These are phyloP conservation scores for Sycobia sp. DNA, from an alignment of 1,140 invertebrate species.

Conservation along the genomic window DNA sequence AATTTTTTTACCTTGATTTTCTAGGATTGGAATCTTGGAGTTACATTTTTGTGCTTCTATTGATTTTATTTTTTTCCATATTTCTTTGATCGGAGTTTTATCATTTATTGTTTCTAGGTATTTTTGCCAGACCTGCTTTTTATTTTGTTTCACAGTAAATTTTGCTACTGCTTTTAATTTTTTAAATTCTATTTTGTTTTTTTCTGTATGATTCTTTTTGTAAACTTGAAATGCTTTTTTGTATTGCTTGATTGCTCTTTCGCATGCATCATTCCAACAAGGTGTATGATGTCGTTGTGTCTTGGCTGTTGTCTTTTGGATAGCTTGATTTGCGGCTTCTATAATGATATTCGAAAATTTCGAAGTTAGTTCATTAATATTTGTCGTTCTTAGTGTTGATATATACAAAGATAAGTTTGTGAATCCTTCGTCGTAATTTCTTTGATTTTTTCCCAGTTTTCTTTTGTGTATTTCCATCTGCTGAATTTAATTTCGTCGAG, in stretches of 20 bases:
- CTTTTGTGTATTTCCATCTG: conserved; percentile 1
- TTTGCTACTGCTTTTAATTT: too few species aligned
- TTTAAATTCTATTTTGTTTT: too few species aligned
- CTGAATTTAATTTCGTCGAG: not conserved
- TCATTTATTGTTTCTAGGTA: too few species aligned
- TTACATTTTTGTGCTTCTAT: not conserved
- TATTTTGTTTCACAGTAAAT: too few species aligned
- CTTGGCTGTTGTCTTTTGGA: not conserved
- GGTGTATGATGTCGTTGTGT: not conserved
- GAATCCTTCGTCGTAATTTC: not conserved
- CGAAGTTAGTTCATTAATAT: too few species aligned
- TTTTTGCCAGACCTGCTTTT: conserved; percentile 15
- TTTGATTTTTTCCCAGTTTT: not conserved
- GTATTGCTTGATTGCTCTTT: too few species aligned
- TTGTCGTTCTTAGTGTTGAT: not conserved
- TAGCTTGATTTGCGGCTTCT: not conserved
- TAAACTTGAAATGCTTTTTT: not conserved
- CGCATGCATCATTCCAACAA: not conserved
- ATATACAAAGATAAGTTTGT: too few species aligned
- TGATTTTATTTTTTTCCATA: too few species aligned
- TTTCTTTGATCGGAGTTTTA: too few species aligned
- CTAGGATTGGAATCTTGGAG: too few species aligned
- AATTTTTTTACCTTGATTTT: too few species aligned
- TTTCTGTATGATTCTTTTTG: too few species aligned
- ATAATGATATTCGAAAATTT: not conserved